Percentiles rank a stretch among this genome's conserved stretches.
phyloP scores from a whole-genome alignment of 2,888 invertebrate species.

The Buathra laborator region DNA sequence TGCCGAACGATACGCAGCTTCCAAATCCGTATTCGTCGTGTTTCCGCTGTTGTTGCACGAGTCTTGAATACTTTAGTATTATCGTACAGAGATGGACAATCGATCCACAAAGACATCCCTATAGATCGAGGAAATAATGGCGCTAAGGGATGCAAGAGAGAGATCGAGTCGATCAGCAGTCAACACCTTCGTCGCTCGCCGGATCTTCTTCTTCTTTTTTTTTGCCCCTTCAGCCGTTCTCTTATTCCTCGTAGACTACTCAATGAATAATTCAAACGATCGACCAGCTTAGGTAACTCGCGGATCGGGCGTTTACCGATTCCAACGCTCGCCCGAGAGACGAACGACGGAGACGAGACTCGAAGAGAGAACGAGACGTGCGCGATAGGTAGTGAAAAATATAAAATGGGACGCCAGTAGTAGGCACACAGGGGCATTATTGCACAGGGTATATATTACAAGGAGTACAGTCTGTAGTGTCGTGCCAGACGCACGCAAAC shows the following conservation, averaged over 20 bases:
- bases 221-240: neutral
- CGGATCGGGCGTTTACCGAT: constrained; percentile 66
- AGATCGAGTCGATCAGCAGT: constrained; percentile 28
- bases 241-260: constrained; percentile 59
- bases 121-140: constrained; percentile 8
- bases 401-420: constrained; percentile 45
- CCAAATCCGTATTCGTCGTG: constrained; percentile 42
- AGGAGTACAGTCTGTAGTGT: constrained; percentile 33
- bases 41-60: constrained; percentile 52
- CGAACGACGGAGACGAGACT: constrained; percentile 36
- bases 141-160: constrained; percentile 43
- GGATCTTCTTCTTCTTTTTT: constrained; percentile 31
- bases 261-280: constrained; percentile 73
- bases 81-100: constrained; percentile 9
- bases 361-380: constrained; percentile 45
- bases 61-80: constrained; percentile 56
- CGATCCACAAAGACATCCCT: neutral
- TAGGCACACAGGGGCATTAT: constrained; percentile 49
- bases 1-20: constrained; percentile 42
- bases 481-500: constrained; percentile 56
- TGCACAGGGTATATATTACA: constrained; percentile 53
- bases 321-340: constrained; percentile 62
- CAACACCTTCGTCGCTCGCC: constrained; percentile 14
- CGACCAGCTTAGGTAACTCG: constrained; percentile 58
- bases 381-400: constrained; percentile 52